Conservation (phyloP, 2,888 invertebrate genomes). For the Pachydiplax longipennis region DNA sequence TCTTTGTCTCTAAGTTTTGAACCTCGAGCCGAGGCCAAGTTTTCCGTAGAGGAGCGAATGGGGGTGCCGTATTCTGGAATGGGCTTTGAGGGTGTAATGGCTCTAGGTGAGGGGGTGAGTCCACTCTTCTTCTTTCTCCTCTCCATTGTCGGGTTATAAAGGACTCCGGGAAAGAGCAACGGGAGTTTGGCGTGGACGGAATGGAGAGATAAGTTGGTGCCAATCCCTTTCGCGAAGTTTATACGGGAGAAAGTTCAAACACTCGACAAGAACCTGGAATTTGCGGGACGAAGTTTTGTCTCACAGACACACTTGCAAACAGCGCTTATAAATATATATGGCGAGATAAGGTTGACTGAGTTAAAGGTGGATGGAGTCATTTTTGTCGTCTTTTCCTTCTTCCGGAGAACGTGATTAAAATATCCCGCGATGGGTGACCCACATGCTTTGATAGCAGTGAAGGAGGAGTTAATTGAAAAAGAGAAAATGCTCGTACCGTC, state of each 20-base stretch:
- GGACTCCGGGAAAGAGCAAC: slow-evolving; percentile 24
- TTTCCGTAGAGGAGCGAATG: background rate
- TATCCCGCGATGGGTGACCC: background rate
- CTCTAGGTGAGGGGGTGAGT: background rate
- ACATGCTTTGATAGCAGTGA: background rate
- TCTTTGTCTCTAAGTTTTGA: slow-evolving; percentile 29
- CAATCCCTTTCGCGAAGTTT: slow-evolving; percentile 35
- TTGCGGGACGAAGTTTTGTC: slow-evolving; percentile 26
- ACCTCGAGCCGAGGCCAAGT: background rate
- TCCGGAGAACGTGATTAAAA: background rate
- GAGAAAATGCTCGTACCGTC: background rate
- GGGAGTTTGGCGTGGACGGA: slow-evolving; percentile 17
- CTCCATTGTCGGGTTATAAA: slow-evolving; percentile 30
- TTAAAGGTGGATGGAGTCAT: background rate
- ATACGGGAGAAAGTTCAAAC: slow-evolving; percentile 34
- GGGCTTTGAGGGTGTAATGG: background rate
- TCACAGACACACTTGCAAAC: slow-evolving; percentile 32
- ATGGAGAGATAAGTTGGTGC: slow-evolving; percentile 32
- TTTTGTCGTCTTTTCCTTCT: background rate
- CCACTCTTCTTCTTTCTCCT: background rate
- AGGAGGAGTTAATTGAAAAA: background rate
- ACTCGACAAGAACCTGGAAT: slow-evolving; percentile 10
- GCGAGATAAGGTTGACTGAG: slow-evolving; percentile 20
- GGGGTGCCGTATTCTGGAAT: background rate
- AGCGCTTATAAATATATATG: slow-evolving; percentile 17